These are phyloP conservation scores for Porites australiensis DNA, from an alignment of 64 coral and sea anemone species.

Conservation along the genomic window DNA sequence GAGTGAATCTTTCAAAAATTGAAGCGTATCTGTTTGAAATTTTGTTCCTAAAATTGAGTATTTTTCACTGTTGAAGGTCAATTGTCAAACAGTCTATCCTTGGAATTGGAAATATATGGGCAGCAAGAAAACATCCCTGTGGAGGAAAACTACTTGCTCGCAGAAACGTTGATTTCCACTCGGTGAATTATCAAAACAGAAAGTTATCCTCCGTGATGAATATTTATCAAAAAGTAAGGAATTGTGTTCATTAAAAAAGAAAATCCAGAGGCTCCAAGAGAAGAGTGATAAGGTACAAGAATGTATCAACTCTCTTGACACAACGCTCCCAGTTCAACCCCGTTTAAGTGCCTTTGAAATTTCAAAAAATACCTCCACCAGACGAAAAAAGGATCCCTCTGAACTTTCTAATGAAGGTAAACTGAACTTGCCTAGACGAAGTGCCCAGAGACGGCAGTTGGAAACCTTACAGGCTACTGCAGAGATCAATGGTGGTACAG, in stretches of 20 bases:
- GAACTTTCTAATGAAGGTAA: constrained; percentile 29
- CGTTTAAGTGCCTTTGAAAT: constrained; percentile 48
- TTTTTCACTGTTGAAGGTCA: not conserved
- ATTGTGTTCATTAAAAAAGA: constrained; percentile 48
- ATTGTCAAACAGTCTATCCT: not conserved
- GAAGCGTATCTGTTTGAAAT: too few species aligned
- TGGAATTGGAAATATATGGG: not conserved
- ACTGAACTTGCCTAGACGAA: constrained; percentile 41
- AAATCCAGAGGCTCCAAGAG: not conserved
- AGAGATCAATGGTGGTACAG: constrained; percentile 60
- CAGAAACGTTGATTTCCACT: constrained; percentile 48
- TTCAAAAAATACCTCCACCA: constrained; percentile 13
- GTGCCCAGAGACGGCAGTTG: constrained; percentile 32
- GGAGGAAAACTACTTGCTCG: not conserved
- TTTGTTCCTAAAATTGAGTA: too few species aligned
- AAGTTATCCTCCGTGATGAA: constrained; percentile 13
- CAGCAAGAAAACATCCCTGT: not conserved
- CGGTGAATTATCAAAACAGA: constrained; percentile 27
- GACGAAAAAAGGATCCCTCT: constrained; percentile 25
- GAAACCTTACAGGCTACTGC: constrained; percentile 54
- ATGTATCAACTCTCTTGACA: not conserved
- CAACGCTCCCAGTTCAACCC: not conserved
- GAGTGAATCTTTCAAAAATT: too few species aligned
- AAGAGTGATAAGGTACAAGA: constrained; percentile 13
- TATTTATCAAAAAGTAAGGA: constrained; percentile 43